phyloP scores from a whole-genome alignment of 2,888 invertebrate genomes.

The Papilio elwesi region DNA sequence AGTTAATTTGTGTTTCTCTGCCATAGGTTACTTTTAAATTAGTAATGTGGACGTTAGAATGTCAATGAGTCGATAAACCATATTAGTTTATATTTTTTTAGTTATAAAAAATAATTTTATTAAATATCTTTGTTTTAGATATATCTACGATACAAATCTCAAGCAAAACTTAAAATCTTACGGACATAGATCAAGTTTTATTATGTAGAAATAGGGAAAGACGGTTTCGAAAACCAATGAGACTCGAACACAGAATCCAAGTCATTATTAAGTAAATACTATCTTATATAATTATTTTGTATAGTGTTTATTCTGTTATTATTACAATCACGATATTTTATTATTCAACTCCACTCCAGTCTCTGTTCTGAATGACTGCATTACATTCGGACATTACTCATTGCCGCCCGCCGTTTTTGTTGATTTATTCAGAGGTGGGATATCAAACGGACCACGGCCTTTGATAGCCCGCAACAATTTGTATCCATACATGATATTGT shows the following conservation, averaged over 20 bases:
- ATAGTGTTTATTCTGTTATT: too few species aligned
- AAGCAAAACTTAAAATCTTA: too few species aligned
- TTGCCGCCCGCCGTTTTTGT: constrained; percentile 81
- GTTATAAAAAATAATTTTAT: not conserved
- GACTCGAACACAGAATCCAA: too few species aligned
- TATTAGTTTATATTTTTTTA: not conserved
- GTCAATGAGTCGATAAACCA: constrained; percentile 48
- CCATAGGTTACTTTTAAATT: constrained; percentile 63
- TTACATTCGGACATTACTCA: constrained; percentile 72
- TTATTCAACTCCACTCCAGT: constrained; percentile 22
- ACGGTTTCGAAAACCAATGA: too few species aligned
- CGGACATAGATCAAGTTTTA: too few species aligned
- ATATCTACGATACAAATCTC: too few species aligned
- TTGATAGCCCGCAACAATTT: constrained; percentile 80
- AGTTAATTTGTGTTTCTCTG: constrained; percentile 65
- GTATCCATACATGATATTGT: constrained; percentile 60
- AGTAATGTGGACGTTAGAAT: constrained; percentile 50
- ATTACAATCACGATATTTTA: not conserved
- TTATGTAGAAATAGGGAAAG: too few species aligned
- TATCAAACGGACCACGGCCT: constrained; percentile 73
- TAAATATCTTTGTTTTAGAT: too few species aligned
- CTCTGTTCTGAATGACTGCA: constrained; percentile 50
- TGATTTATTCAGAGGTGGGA: constrained; percentile 81
- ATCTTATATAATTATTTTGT: too few species aligned
- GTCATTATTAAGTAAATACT: too few species aligned